Conservation (phyloP, 2,113 vertebrate species). For the Eulemur rufifrons region DNA sequence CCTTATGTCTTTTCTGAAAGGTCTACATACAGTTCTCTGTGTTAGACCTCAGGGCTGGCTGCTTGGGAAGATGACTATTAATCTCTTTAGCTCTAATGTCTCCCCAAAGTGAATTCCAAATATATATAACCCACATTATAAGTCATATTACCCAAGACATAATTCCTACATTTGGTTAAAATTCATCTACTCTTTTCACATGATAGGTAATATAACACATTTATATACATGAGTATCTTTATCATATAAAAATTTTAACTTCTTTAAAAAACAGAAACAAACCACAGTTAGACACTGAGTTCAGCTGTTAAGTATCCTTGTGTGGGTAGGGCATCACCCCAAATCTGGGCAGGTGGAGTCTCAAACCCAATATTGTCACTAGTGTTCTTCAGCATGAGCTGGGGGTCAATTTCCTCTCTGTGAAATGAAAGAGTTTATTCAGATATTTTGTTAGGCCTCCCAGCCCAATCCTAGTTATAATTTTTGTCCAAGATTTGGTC, state of each 20-base stretch:
- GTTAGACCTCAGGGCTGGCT: not conserved
- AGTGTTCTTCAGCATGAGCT: not conserved
- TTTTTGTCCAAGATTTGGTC: not conserved
- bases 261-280: not conserved
- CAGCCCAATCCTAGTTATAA: not conserved
- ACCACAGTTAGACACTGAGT: not conserved
- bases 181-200: not conserved
- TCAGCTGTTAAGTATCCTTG: not conserved
- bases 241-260: not conserved
- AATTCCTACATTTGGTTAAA: not conserved
- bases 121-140: not conserved
- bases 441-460: not conserved
- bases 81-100: not conserved
- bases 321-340: not conserved
- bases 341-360: not conserved
- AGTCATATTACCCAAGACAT: not conserved
- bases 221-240: not conserved
- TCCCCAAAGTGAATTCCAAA: not conserved
- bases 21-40: accelerated
- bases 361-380: not conserved
- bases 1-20: not conserved
- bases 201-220: not conserved
- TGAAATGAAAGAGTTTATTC: not conserved
- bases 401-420: not conserved
- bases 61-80: not conserved